phyloP scores from a whole-genome alignment of 1,140 invertebrate species.

The Aphelinus atriplicis region DNA sequence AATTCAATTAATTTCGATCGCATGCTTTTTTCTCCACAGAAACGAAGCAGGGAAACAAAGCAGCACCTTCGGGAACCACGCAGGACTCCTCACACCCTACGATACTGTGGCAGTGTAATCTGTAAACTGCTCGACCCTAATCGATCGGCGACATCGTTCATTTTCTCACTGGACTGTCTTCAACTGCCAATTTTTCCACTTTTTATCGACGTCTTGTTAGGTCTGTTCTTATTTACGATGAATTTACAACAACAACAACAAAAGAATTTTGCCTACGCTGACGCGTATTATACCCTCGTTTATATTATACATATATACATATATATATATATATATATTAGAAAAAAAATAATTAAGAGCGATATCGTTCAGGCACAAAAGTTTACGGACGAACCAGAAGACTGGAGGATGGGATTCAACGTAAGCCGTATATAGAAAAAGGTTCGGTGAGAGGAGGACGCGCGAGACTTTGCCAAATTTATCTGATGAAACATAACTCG shows the following conservation, averaged over 20 bases:
- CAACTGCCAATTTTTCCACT: slow-evolving; percentile 38
- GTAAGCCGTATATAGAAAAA: too few species aligned
- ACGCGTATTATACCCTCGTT: slow-evolving; percentile 5
- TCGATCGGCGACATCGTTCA: slow-evolving; percentile 19
- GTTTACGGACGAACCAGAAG: neutral
- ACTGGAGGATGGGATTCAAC: too few species aligned
- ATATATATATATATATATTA: slow-evolving; percentile 19
- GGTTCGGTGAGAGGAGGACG: neutral
- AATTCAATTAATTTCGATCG: neutral
- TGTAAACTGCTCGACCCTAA: slow-evolving; percentile 70
- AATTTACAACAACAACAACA: too few species aligned
- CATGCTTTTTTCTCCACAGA: slow-evolving; percentile 70
- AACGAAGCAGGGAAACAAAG: slow-evolving; percentile 81
- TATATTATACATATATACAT: slow-evolving; percentile 11
- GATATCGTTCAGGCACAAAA: slow-evolving; percentile 25
- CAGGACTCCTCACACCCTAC: slow-evolving; percentile 92
- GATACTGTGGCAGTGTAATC: slow-evolving; percentile 97
- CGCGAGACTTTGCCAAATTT: slow-evolving; percentile 18
- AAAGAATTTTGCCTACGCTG: neutral
- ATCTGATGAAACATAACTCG: neutral
- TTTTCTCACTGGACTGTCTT: slow-evolving; percentile 31
- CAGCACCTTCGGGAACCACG: slow-evolving; percentile 72
- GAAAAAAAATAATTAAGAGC: neutral
- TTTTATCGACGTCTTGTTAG: slow-evolving; percentile 30
- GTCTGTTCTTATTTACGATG: slow-evolving; percentile 13